A percentile compares a stretch with the other conserved stretches of the same genome.
phyloP scores from a whole-genome alignment of 2,113 vertebrate genomes.

The Trichechus manatus region DNA sequence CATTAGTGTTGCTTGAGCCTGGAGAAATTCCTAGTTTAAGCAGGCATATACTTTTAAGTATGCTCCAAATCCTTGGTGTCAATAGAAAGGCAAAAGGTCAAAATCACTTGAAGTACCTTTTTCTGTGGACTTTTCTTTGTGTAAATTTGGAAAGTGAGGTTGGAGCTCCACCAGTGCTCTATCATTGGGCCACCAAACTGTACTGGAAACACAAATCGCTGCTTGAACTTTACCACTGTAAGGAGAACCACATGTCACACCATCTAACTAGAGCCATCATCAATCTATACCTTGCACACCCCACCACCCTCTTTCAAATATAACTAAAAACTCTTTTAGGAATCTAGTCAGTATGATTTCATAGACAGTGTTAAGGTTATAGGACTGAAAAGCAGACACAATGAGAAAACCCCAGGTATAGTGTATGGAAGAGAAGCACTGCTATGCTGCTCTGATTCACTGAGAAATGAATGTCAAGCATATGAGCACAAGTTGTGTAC shows the following conservation, averaged over 20 bases:
- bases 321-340: slow-evolving; percentile 40
- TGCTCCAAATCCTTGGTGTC: slow-evolving; percentile 37
- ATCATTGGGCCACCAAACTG: slow-evolving; percentile 87
- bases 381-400: slow-evolving; percentile 6
- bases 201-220: slow-evolving; percentile 92
- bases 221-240: slow-evolving; percentile 94
- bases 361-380: background rate
- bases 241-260: slow-evolving; percentile 68
- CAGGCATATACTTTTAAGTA: slow-evolving; percentile 47
- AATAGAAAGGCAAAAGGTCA: slow-evolving; percentile 6
- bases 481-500: background rate
- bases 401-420: background rate
- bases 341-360: slow-evolving; percentile 18
- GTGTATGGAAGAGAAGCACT: background rate
- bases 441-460: background rate
- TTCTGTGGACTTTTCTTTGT: slow-evolving; percentile 91
- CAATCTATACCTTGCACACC: background rate
- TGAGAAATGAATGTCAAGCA: slow-evolving; percentile 7
- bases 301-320: background rate
- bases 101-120: slow-evolving; percentile 88
- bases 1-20: background rate
- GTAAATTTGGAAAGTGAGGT: slow-evolving; percentile 93
- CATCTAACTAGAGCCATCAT: background rate
- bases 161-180: slow-evolving; percentile 92
- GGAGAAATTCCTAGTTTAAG: slow-evolving; percentile 27